Percentiles rank a stretch among this genome's conserved stretches.
Conservation (phyloP, 1,140 invertebrate species). For the Dreissena polymorpha region DNA sequence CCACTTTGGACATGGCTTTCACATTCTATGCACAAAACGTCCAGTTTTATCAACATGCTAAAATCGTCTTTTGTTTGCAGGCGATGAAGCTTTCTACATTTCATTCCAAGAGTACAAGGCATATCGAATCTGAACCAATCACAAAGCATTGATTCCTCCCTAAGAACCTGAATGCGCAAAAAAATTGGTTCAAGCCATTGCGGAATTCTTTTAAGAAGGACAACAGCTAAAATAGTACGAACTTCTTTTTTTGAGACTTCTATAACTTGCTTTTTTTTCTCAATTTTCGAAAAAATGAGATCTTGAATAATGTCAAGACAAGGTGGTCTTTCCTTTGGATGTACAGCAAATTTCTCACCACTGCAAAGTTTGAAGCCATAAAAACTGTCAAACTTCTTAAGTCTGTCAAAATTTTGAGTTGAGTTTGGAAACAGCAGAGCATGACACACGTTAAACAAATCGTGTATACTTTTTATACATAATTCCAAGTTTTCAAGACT, state of each 20-base stretch:
- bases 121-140: conserved; percentile 27
- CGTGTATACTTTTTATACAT: conserved; percentile 51
- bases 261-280: conserved; percentile 29
- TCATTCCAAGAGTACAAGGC: conserved; percentile 9
- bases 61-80: conserved; percentile 30
- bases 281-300: too few species aligned
- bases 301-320: conserved; percentile 41
- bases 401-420: conserved; percentile 32
- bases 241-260: conserved; percentile 35
- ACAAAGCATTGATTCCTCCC: conserved; percentile 51
- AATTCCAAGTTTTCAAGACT: conserved; percentile 11
- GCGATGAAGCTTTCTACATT: conserved; percentile 51
- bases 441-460: conserved; percentile 52
- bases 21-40: conserved; percentile 40
- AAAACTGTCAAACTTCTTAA: conserved; percentile 55
- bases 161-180: too few species aligned
- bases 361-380: conserved; percentile 58
- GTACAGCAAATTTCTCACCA: conserved; percentile 45
- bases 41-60: conserved; percentile 44
- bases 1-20: conserved; percentile 11
- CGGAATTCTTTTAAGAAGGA: conserved; percentile 45
- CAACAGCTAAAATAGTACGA: conserved; percentile 30
- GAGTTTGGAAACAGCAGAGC: conserved; percentile 42
- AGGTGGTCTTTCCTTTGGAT: conserved; percentile 59
- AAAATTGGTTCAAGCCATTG: conserved; percentile 52